A percentile compares a stretch with the other conserved stretches of the same genome.
These are phyloP conservation scores for Taeniopygia guttata DNA, from an alignment of 2,797 vertebrate species.

Conservation along the genomic window DNA sequence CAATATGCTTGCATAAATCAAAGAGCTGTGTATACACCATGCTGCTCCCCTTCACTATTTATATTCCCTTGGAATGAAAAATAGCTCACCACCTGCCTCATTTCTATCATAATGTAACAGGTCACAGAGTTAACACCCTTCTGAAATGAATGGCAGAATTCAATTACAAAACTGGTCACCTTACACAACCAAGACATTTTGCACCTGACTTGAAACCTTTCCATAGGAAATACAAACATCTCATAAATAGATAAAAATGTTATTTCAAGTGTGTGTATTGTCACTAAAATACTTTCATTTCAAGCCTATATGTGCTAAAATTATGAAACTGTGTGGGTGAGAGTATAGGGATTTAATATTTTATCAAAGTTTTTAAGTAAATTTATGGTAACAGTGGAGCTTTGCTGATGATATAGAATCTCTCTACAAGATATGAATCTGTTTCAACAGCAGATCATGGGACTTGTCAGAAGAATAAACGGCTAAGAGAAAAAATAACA, in stretches of 20 bases:
- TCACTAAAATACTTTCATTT: not conserved
- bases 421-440: not conserved
- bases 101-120: not conserved
- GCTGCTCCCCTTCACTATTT: constrained; percentile 57
- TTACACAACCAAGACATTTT: not conserved
- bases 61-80: constrained; percentile 47
- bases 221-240: not conserved
- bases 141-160: constrained; percentile 4
- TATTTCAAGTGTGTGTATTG: not conserved
- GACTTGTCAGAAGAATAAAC: not conserved
- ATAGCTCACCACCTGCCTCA: constrained; percentile 16
- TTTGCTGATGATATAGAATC: not conserved
- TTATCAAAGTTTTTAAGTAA: not conserved
- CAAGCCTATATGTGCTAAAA: not conserved
- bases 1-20: constrained; percentile 55
- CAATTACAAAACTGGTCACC: not conserved
- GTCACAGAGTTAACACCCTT: not conserved
- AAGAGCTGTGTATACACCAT: constrained; percentile 10
- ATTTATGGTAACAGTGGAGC: not conserved
- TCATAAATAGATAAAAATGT: not conserved
- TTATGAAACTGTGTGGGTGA: not conserved
- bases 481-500: not conserved
- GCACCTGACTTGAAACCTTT: not conserved
- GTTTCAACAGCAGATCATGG: not conserved
- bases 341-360: not conserved